Evolutionary conservation across 37 sponge, comb jelly and placozoan species (phyloP), one percentile per base, ranked within the genome.

Genomic region (Ephydatia muelleri): DNA sequence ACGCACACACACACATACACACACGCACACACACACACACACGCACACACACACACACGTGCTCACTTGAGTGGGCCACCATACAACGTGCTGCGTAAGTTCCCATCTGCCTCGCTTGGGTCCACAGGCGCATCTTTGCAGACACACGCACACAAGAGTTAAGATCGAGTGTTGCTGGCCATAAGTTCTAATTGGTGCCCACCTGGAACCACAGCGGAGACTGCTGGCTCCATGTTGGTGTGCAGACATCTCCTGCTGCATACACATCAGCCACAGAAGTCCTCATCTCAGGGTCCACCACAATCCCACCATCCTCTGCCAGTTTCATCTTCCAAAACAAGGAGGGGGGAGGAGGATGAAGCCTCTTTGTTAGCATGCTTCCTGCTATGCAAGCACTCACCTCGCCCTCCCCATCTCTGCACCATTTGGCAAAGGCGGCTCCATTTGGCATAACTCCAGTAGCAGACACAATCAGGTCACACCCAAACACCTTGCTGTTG

Each of bases 211-310:
- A 96, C 32, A 82, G 74, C 21, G 40, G 28, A 33, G 90, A 79
- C 25, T 66, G 79, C 5, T 83, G 83, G 2, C 38, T 81, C 97
- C 97, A 96, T 25, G 81, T 37, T 28, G 85, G 84, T 30, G 89
- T 83, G 68, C 99, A 99, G 37, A 91, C 92, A 80, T 99, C 99
- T 32, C 99, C 99, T 49, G 99, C 99, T 72, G 99, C 99, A 88
- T 95, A 99, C 36, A 99, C 85, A 81, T 93, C 78, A 27, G 80
- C 72, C 0, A 86, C 14, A 43, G 68, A 80, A 1, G 91, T 99
- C 57, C 93, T 86, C 99, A 99, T 97, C 73, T 93, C 88, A 19
- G 49, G 29, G 79, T 99, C 95, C 26, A 99, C 96, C n/a, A 83
- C 26, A 35, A 99, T 80, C 14, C 99, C 99, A 11, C 89, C 90